Base-by-base conservation (phyloP, 2,888 invertebrate genomes). In the Octonoba sinensis region DNA sequence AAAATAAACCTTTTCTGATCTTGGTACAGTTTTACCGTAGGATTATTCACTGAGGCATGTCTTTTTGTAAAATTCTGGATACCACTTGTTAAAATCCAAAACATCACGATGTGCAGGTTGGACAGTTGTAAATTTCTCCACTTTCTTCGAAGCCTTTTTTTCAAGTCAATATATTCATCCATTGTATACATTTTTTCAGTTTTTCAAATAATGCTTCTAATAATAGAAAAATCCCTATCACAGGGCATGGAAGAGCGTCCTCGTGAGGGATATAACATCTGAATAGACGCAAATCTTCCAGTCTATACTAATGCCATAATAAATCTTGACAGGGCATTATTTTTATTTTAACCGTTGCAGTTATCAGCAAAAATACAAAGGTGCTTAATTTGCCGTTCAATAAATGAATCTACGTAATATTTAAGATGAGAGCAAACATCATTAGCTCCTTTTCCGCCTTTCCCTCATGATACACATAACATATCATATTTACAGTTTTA, bases 51-150 rank as follows among this genome's bases (percentile, higher is more conserved):
- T 18, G 56, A 56, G n/a, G 56, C 56, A 56, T 56, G 56, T 56
- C 56, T 6, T 56, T 18, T 56, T 56, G 56, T 56, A 18, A 56
- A 56, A 56, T 56, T 56, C 56, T 56, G 56, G 18, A 56, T 56
- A 56, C 56, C 56, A 56, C 12, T 18, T 56, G 56, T 56, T 56
- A n/a, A 56, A 56, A 3, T 56, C 6, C 56, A 56, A 56, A 56
- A 56, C 56, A 56, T 56, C 56, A 56, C 56, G 8, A 56, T 56
- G 56, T 56, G 56, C 22, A 56, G 56, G 18, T 56, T 56, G 56
- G 56, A 56, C 56, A 56, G 22, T 56, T n/a, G 56, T 56, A 6
- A 56, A 56, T 56, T 18, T 56, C 18, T 56, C n/a, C 8, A 18
- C 8, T 56, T n/a, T 56, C 18, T 56, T 3, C 1, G 8, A 6